These are phyloP conservation scores for Calameuta pallipes DNA, from an alignment of 2,888 invertebrate species.

Conservation along the genomic window DNA sequence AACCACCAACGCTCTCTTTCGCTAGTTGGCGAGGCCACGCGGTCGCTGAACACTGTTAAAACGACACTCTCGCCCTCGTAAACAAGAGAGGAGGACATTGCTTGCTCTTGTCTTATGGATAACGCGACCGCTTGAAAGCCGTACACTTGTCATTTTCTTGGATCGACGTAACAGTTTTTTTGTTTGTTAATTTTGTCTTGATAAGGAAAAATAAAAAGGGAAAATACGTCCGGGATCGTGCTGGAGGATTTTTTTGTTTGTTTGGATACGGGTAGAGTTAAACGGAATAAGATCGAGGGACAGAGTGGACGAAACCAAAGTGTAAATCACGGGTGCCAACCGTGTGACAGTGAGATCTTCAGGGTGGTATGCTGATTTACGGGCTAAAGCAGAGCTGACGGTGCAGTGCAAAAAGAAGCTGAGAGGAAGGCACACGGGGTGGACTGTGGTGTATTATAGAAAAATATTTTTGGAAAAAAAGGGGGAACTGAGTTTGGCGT, in stretches of 20 bases:
- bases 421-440: neutral
- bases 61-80: neutral
- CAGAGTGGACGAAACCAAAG: neutral
- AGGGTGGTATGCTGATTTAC: neutral
- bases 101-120: neutral
- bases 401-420: neutral
- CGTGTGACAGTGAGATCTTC: constrained; percentile 2
- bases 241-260: neutral
- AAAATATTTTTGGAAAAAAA: neutral
- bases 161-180: neutral
- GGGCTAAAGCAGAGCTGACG: constrained; percentile 1
- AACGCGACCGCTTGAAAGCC: neutral
- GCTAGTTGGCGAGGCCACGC: constrained; percentile 53
- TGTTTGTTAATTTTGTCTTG: neutral
- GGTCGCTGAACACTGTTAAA: constrained; percentile 33
- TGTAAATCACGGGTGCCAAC: neutral
- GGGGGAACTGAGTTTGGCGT: neutral
- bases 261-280: neutral
- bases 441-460: neutral
- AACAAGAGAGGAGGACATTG: neutral
- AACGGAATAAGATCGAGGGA: neutral
- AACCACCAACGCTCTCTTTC: constrained; percentile 54
- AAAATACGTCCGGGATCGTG: neutral
- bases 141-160: neutral
- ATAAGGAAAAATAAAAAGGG: neutral